Evolutionary conservation across 2,797 vertebrate species (phyloP).

Genomic region (Falco rusticolus): DNA sequence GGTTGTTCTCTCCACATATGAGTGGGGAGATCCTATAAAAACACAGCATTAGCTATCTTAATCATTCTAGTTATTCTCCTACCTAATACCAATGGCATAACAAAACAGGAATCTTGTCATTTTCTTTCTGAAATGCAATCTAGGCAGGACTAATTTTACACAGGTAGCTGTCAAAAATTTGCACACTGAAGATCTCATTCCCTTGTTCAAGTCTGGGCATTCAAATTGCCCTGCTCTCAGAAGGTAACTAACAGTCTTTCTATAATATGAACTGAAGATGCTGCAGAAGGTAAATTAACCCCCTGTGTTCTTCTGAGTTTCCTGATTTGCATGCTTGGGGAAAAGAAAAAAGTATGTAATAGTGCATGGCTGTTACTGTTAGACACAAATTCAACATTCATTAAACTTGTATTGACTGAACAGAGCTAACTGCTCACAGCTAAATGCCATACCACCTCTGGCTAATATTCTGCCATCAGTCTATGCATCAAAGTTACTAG

Average conservation of each 20-base stretch:
- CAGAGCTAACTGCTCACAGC: background rate
- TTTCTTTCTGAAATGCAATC: background rate
- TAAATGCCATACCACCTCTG: conserved; percentile 7
- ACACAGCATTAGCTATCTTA: background rate
- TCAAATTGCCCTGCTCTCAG: background rate
- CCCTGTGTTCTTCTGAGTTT: background rate
- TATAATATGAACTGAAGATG: background rate
- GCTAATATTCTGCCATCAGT: background rate
- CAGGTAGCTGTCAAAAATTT: background rate
- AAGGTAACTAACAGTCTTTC: background rate
- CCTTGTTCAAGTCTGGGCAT: background rate
- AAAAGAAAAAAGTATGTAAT: background rate
- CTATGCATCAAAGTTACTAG: background rate
- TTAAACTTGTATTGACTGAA: background rate
- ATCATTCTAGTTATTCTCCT: background rate
- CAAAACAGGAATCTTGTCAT: background rate
- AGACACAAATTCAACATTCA: background rate
- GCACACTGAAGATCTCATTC: background rate
- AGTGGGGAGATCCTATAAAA: background rate
- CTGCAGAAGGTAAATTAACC: background rate
- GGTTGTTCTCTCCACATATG: background rate
- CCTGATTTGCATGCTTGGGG: background rate
- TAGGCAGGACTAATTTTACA: background rate
- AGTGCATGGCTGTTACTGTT: background rate
- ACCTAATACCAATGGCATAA: background rate